Conservation (phyloP, 2,888 invertebrate genomes). For the Trypoxylon attenuatum region DNA sequence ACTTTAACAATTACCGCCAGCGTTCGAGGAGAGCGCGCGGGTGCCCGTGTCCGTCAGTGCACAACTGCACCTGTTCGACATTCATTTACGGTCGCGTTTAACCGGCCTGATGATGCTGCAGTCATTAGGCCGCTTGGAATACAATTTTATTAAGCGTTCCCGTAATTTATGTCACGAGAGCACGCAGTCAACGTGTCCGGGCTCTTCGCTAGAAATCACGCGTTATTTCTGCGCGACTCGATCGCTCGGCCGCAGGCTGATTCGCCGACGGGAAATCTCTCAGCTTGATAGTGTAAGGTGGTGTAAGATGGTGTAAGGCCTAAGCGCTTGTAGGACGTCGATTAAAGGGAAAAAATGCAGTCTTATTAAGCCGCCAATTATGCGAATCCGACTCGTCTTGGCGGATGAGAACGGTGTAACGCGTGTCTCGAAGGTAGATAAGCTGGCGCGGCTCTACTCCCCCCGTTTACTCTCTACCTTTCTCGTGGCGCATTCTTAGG, state of each 20-base stretch:
- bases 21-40: too few species aligned
- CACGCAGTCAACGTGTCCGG: background rate
- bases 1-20: constrained; percentile 47
- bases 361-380: constrained; percentile 49
- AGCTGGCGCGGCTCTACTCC: constrained; percentile 2
- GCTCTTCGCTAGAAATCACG: background rate
- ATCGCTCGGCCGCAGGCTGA: too few species aligned
- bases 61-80: constrained; percentile 52
- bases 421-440: constrained; percentile 46
- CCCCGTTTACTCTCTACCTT: background rate
- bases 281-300: background rate
- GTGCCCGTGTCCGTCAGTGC: constrained; percentile 24
- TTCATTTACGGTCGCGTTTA: constrained; percentile 42
- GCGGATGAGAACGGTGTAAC: constrained; percentile 34
- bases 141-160: constrained; percentile 53
- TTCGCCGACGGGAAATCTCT: background rate
- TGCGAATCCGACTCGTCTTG: constrained; percentile 47
- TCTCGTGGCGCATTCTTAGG: background rate
- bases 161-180: constrained; percentile 1
- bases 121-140: constrained; percentile 47
- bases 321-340: background rate
- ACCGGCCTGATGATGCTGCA: constrained; percentile 40
- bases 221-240: background rate
- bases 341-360: constrained; percentile 6
- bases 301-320: background rate